These are phyloP conservation scores for Dryococelus australis DNA, from an alignment of 2,888 invertebrate species.

Conservation along the genomic window DNA sequence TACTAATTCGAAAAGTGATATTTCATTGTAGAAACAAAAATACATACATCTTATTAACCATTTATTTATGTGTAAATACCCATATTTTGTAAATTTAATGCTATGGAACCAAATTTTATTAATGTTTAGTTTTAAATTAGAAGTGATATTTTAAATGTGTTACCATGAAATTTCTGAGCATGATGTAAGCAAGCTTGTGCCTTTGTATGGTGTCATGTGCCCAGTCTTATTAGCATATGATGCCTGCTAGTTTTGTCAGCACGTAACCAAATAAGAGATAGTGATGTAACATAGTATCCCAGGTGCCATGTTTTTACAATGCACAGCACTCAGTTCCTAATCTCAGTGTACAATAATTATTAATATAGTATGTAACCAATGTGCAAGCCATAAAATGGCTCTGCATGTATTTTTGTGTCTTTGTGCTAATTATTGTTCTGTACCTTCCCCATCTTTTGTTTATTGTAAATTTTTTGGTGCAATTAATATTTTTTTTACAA, in stretches of 20 bases:
- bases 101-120: neutral
- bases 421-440: neutral
- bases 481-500: neutral
- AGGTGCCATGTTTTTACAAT: neutral
- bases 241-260: neutral
- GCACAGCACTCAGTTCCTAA: conserved; percentile 16
- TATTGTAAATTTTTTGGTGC: neutral
- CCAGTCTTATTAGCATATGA: neutral
- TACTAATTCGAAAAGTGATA: neutral
- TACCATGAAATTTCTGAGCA: neutral
- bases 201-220: neutral
- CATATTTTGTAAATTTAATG: neutral
- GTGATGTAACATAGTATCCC: neutral
- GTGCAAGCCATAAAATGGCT: neutral
- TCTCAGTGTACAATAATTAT: conserved; percentile 3
- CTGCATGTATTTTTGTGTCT: neutral
- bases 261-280: neutral
- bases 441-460: neutral
- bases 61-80: neutral
- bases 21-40: neutral
- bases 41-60: neutral
- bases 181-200: conserved; percentile 13
- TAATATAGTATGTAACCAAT: neutral
- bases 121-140: neutral
- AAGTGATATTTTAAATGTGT: neutral